These are phyloP conservation scores for Cinclus cinclus DNA, from an alignment of 2,113 vertebrate genomes.

Conservation along the genomic window DNA sequence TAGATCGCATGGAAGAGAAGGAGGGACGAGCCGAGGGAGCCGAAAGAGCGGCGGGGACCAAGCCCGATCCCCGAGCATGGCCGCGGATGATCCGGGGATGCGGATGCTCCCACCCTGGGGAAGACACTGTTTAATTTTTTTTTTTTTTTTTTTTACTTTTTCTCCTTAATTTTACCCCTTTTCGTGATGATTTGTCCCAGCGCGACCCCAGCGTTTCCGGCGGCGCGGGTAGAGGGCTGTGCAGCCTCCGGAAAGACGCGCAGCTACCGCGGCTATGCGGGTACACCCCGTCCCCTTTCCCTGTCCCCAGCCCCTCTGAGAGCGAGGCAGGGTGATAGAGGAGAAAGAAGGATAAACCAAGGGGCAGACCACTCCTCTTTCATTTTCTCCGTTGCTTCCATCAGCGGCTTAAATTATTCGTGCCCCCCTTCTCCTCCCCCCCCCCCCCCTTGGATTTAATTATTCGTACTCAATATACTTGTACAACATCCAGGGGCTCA, in stretches of 20 bases:
- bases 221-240: background rate
- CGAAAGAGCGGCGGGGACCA: background rate
- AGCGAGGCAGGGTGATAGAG: background rate
- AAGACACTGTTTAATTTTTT: background rate
- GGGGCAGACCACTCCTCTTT: background rate
- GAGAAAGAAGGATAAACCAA: background rate
- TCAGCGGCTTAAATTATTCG: background rate
- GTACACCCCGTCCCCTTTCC: too few species aligned
- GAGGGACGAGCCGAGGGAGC: too few species aligned
- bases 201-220: background rate
- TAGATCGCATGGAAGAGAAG: background rate
- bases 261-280: background rate
- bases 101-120: background rate
- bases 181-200: background rate
- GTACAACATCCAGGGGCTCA: background rate
- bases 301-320: background rate
- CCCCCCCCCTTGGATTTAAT: background rate
- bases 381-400: background rate
- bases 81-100: background rate
- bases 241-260: background rate
- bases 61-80: background rate
- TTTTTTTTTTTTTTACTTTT: background rate
- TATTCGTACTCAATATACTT: background rate
- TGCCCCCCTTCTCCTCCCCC: background rate
- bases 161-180: background rate